Evolutionary conservation across 2,113 vertebrate genomes (phyloP), one percentile per base, ranked within the genome.

Genomic region (Thermophis baileyi): DNA sequence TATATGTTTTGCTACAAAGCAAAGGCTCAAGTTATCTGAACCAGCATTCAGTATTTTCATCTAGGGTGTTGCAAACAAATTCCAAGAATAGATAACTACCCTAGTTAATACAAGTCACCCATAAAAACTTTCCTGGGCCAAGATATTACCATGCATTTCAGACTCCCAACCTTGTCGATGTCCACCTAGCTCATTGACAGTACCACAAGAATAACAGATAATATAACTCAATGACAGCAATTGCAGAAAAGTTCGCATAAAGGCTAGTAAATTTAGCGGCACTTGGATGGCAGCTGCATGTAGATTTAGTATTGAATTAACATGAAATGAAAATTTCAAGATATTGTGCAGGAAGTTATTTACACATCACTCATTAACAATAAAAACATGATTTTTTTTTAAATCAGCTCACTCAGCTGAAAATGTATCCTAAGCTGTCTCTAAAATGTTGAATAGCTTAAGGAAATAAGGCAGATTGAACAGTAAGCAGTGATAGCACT

Each of bases 301-400:
- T 94, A 40, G 90, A 93, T 91, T 95, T 95, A 94, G 91, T 81
- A 89, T 91, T 94, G 96, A 92, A 87, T 92, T 92, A 92, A 89
- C 96, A 95, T 96, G 93, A 95, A 94, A 93, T 93, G 87, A 93
- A 91, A 85, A 95, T 95, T 96, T 94, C 94, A 94, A 35, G 93
- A 93, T 6, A 63, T 95, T 96, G 95, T 95, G 94, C 93, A 95
- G 93, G 94, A 93, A 94, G 94, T 96, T 97, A 96, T 97, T 97
- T 97, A 97, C 95, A 74, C 94, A 96, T 96, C 96, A 94, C 94
- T 96, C 95, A 95, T 96, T 96, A 96, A 92, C 94, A 95, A 88
- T 93, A 95, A 96, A 95, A 95, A 93, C 74, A 57, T 81, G 50
- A 57, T 27, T 35, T 90, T 69, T 90, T 63, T 74, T 47, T 49